Base-by-base conservation (phyloP, 2,797 vertebrate species). In the Acanthis flammea region DNA sequence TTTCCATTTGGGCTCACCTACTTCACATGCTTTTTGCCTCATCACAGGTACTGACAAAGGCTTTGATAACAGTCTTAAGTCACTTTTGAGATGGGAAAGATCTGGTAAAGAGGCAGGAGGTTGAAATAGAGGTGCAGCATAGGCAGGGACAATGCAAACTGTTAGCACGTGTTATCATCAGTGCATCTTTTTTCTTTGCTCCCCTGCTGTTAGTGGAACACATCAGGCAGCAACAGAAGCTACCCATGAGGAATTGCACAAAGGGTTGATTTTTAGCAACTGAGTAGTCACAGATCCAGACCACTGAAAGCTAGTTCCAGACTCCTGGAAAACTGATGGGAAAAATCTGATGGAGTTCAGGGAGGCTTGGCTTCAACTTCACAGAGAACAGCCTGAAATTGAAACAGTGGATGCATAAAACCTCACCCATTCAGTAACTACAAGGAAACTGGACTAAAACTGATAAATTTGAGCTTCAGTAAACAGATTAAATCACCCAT, bases 401-500 rank as follows among this genome's bases (percentile, higher is more conserved):
- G 57, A 94, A 94, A 91, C 33, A 75, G 21, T 12, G 48, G 31
- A 39, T 66, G 33, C 44, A 15, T 75, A 84, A 90, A 74, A 70
- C 30, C 17, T 37, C 62, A 72, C 44, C 62, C 58, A 58, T 80
- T 53, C 0, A 1, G 47, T 66, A 86, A 78, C 51, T 47, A 79
- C 65, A 57, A 63, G 73, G 86, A 94, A 91, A 83, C 5, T 23
- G 70, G 73, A 84, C 76, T 48, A 81, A 90, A 92, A 90, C 1
- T 4, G 75, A 63, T 60, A 91, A 8, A 86, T 72, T 7, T 72
- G 68, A 92, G 79, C 76, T 68, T 73, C 83, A 78, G 73, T 75
- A 80, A 91, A 73, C 76, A 93, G 88, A 95, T 88, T 90, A 94
- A 95, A 95, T 95, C 76, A 62, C 12, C 9, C 31, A 93, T 58